phyloP scores from a whole-genome alignment of 2,797 vertebrate genomes.

The Kryptolebias ocellatus region DNA sequence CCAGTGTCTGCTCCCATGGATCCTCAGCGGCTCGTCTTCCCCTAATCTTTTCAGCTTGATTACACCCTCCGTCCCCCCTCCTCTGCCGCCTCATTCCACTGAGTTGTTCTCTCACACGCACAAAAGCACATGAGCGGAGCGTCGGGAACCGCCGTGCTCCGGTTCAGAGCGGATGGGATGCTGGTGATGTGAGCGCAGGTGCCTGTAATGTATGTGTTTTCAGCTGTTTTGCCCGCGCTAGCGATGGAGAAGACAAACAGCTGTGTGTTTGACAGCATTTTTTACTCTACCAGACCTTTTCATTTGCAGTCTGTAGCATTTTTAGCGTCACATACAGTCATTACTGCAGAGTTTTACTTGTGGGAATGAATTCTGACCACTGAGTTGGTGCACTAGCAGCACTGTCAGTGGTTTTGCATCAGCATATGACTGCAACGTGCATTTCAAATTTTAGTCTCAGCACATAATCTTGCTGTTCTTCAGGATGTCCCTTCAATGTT shows the following conservation, averaged over 20 bases:
- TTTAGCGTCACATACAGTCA: conserved; percentile 2
- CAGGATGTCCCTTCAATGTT: not conserved
- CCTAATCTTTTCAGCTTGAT: conserved; percentile 83
- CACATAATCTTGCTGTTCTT: conserved; percentile 10
- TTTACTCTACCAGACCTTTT: not conserved
- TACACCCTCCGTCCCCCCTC: conserved; percentile 65
- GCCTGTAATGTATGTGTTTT: conserved; percentile 20
- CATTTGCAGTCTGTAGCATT: not conserved
- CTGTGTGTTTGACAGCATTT: not conserved
- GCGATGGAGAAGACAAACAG: conserved; percentile 6
- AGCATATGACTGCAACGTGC: conserved; percentile 5
- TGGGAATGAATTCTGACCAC: conserved; percentile 3
- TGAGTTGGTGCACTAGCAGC: not conserved
- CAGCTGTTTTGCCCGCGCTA: conserved; percentile 17
- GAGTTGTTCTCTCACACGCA: conserved; percentile 46
- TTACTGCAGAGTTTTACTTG: conserved; percentile 2
- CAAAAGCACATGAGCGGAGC: conserved; percentile 35
- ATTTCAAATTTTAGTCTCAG: conserved; percentile 3
- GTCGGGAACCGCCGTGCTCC: conserved; percentile 64
- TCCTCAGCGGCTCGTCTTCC: conserved; percentile 75
- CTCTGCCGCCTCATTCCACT: conserved; percentile 61
- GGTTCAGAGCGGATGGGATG: conserved; percentile 71
- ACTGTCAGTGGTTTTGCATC: conserved; percentile 4
- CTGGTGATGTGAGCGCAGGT: conserved; percentile 47
- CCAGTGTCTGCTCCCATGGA: conserved; percentile 76